Base-by-base conservation (phyloP, 2,113 vertebrate genomes). In the Dendropsophus ebraccatus region DNA sequence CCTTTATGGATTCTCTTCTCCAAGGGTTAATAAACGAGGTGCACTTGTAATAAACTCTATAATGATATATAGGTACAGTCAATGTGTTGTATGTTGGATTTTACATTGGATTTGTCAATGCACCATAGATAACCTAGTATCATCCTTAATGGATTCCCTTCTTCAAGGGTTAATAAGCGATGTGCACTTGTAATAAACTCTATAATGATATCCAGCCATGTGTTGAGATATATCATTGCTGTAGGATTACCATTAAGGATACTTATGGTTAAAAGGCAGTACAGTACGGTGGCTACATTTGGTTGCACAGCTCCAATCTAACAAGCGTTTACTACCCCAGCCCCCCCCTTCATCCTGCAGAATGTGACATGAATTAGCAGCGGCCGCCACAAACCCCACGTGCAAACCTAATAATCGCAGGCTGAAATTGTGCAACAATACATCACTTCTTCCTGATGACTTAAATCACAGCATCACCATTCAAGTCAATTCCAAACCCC, bases 401-500 rank as follows among this genome's bases (percentile, higher is more conserved):
- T 62, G 78, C 78, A 65, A 47, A 62, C 13, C 37, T 47, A 25
- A 25, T 62, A 80, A 62, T 47, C 78, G 25, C 21, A 47, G 56
- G 21, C 58, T 47, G 30, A 81, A 62, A 81, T 62, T 81, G 78
- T 45, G 56, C 78, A 25, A 81, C 78, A 65, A 81, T 80, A 62
- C 35, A 62, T n/a, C 56, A 47, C 35, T 62, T 81, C 77, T 80
- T 80, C 56, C 77, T 17, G 54, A n/a, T n/a, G 77, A 60, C 77
- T 47, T 65, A 81, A 81, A 81, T 81, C 78, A 45, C 56, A 47
- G 56, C 78, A 81, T 81, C 78, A 65, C 78, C 78, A 81, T 81
- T 81, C 78, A 81, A 52, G 81, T 72, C 67, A 75, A 84, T 76
- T 45, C 37, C 72, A 14, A 50, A 14, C n/a, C 73, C 37, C 54